Evolutionary conservation across 2,797 vertebrate genomes (phyloP), one percentile per base, ranked within the genome.

Genomic region (Discoglossus pictus): DNA sequence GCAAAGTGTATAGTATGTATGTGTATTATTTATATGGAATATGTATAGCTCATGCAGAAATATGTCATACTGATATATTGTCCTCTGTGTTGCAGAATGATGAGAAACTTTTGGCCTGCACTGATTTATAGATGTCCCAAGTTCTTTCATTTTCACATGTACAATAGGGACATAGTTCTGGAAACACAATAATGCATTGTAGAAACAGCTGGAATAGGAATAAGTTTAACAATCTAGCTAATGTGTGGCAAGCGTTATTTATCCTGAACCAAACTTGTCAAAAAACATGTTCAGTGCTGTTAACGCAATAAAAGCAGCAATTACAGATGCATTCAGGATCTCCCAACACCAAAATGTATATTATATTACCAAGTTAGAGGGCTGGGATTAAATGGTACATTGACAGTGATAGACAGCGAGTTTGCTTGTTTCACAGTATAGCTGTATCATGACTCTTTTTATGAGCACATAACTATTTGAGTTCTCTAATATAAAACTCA

Each of bases 21-120:
- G 46, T 25, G 23, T 27, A 47, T 18, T 47, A 47, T 47, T 47
- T 47, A 21, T 47, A 18, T 50, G 46, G 23, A 27, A 50, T 50
- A 50, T 50, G 27, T 13, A 50, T 25, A 50, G 46, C 46, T 25
- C 27, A 50, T 50, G 23, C 46, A 50, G 46, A 50, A 50, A 50
- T 4, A 18, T 50, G 21, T 27, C 46, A 50, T 21, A 50, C 46
- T 50, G 46, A 50, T 50, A 25, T 50, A 50, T 50, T 50, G 46
- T 25, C 46, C 24, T 50, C 46, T 50, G 27, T 50, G 46, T 24
- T 47, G 8, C 46, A 50, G 46, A 50, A 25, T 25, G 21, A 50
- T 50, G 46, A 50, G 46, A 25, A 50, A 50, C 46, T 50, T 20
- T 27, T 47, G 44, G 20, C 44, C 20, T 47, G 23, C 46, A 15